These are phyloP conservation scores for Drosophila kanekoi DNA, from an alignment of 2,888 invertebrate species.

Conservation along the genomic window DNA sequence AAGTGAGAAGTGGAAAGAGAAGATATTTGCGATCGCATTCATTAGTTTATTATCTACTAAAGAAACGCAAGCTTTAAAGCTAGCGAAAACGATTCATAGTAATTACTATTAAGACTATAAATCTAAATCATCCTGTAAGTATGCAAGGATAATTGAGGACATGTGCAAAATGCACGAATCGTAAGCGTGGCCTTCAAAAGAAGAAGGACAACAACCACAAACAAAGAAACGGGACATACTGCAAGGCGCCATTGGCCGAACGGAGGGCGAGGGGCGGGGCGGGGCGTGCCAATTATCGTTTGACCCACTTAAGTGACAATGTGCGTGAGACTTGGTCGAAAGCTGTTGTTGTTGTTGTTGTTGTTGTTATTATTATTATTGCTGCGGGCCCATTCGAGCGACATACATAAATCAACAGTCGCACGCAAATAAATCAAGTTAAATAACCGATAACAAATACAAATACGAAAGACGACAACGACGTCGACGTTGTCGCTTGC, in stretches of 20 bases:
- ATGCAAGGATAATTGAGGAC: slow-evolving; percentile 3
- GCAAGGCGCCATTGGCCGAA: slow-evolving; percentile 10
- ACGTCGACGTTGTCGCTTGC: slow-evolving; percentile 9
- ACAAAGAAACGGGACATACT: neutral
- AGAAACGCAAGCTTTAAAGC: no score
- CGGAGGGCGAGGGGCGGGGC: neutral
- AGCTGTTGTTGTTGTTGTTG: slow-evolving; percentile 24
- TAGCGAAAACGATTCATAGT: no score
- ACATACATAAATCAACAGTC: slow-evolving; percentile 77
- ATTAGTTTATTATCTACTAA: no score
- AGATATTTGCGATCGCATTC: no score
- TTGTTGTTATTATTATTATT: slow-evolving; percentile 34
- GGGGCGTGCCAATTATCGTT: slow-evolving; percentile 69
- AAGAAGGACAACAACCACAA: slow-evolving; percentile 14
- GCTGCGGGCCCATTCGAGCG: slow-evolving; percentile 49
- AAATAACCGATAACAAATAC: slow-evolving; percentile 79
- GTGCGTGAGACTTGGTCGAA: slow-evolving; percentile 63
- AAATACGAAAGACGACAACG: slow-evolving; percentile 37
- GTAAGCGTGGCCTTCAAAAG: slow-evolving; percentile 24
- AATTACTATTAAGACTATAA: neutral
- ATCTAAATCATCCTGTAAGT: slow-evolving; percentile 6
- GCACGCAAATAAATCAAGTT: slow-evolving; percentile 80
- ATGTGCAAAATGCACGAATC: slow-evolving; percentile 1
- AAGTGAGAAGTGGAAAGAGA: no score
- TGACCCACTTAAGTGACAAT: slow-evolving; percentile 74